A percentile compares a stretch with the other conserved stretches of the same genome.
phyloP scores from a whole-genome alignment of 2,113 vertebrate species.

The Argyrosomus japonicus region DNA sequence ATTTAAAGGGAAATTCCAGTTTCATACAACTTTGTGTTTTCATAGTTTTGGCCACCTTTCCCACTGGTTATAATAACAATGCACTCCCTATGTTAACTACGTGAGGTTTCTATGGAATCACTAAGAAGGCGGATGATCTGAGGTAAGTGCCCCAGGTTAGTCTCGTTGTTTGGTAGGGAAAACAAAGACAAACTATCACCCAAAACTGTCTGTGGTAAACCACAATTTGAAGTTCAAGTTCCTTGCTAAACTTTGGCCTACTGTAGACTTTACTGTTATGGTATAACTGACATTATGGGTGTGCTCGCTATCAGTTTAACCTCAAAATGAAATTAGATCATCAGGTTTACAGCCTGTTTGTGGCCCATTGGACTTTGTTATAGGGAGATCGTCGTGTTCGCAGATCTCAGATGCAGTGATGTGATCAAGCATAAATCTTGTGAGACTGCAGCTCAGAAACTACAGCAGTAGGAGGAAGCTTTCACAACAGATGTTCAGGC shows the following conservation, averaged over 20 bases:
- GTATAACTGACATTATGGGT: background rate
- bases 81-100: background rate
- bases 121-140: background rate
- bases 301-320: constrained; percentile 28
- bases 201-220: background rate
- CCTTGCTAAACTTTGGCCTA: background rate
- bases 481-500: constrained; percentile 59
- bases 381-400: background rate
- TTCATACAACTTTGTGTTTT: background rate
- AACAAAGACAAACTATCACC: background rate
- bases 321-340: constrained; percentile 12
- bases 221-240: constrained; percentile 16
- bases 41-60: background rate
- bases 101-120: background rate
- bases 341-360: background rate
- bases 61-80: background rate
- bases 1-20: background rate
- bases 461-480: constrained; percentile 67
- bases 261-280: background rate
- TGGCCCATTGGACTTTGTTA: background rate
- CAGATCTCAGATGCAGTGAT: background rate
- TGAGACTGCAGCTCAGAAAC: constrained; percentile 46
- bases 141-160: background rate
- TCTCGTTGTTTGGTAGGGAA: background rate
- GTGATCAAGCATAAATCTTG: constrained; percentile 36